Evolutionary conservation across 2,113 vertebrate genomes (phyloP).

Genomic region (Bos taurus): ARS-UCD2.0 NC_037339.1:17918501-17919000

Average conservation of each 20-base stretch:
- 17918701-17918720: neutral
- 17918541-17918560: neutral
- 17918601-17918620: neutral
- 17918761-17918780: neutral
- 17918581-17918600: neutral
- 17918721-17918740: neutral
- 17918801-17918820: no score
- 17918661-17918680: neutral
- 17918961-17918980: neutral
- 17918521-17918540: neutral
- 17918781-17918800: neutral
- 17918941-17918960: neutral
- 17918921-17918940: neutral
- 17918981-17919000: neutral
- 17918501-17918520: accelerated
- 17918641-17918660: neutral
- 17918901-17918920: neutral
- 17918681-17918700: neutral
- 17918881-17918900: neutral
- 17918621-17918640: neutral
- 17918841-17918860: neutral
- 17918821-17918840: neutral
- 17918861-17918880: neutral
- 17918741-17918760: neutral
- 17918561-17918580: neutral